Evolutionary conservation across 2,888 invertebrate species (phyloP).

Genomic region (Caenorhabditis zanzibari): DNA sequence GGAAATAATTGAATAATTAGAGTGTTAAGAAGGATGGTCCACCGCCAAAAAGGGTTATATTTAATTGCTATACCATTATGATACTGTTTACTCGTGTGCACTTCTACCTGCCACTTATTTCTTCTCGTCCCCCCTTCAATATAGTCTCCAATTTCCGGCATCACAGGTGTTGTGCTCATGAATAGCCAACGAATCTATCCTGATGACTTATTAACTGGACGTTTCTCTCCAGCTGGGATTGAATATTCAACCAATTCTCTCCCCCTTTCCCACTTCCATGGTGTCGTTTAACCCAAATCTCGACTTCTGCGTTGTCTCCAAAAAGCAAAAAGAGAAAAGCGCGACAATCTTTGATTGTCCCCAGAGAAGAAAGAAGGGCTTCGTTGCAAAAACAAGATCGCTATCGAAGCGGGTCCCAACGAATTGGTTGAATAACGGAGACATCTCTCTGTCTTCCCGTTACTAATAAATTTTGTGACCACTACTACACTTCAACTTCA

Average conservation of each 20-base stretch:
- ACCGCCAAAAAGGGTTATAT: not conserved
- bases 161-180: constrained; percentile 61
- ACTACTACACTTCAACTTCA: constrained; percentile 48
- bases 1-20: constrained; percentile 53
- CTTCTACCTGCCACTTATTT: not conserved
- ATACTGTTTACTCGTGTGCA: constrained; percentile 51
- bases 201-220: constrained; percentile 60
- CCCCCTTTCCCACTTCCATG: not conserved
- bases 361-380: constrained; percentile 36
- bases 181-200: constrained; percentile 55
- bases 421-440: constrained; percentile 11
- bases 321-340: constrained; percentile 28
- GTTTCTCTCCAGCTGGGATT: constrained; percentile 28
- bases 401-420: constrained; percentile 41
- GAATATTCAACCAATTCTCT: constrained; percentile 43
- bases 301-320: constrained; percentile 19
- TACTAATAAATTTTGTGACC: constrained; percentile 57
- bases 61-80: constrained; percentile 55
- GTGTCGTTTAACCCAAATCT: constrained; percentile 46
- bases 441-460: constrained; percentile 33
- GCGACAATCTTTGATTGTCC: constrained; percentile 45
- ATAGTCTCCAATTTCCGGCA: constrained; percentile 25
- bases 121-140: not conserved
- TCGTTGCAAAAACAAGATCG: constrained; percentile 51
- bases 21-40: constrained; percentile 37